Evolutionary conservation across 2,888 invertebrate genomes (phyloP), one percentile per base, ranked within the genome.

Genomic region (Himalopsyche japonica): DNA sequence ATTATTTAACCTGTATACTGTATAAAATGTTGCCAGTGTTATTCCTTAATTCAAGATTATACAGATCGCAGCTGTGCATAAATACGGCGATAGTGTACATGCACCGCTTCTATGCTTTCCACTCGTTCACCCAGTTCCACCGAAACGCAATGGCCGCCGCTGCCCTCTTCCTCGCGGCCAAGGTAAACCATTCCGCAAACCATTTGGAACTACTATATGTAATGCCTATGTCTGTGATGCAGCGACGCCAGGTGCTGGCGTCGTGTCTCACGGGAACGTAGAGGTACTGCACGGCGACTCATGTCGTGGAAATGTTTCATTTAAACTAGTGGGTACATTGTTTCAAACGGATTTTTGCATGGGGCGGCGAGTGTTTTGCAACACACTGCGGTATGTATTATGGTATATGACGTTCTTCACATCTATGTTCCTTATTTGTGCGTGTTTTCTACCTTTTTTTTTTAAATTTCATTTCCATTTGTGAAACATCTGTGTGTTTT

Each of bases 1-100:
- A 5, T 37, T 0, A 37, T 37, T 37, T 37, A 0, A 37, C 37
- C 7, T 8, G 37, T 37, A 37, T 37, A 1, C 7, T 8, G 37
- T 37, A 37, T 37, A 1, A 8, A 37, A 7, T 5, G 37, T 37
- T 37, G 8, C 3, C 37, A 37, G 10, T 37, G 37, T 37, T 37
- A 37, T 85, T 85, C 85, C 85, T 85, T 85, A 81, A 83, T 79
- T 5, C 20, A 32, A 15, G 10, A 43, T 6, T 12, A 34, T 20
- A 94, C 92, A 96, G 96, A 88, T 97, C 98, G 79, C 99, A 99
- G 92, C 92, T 99, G 92, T 99, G 99, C 91, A 99, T 99, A 91
- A 99, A 99, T 92, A 99, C 99, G 86, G 99, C 99, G 47, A 99
- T 99, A 89, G 99, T 99, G 83, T 99, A 99, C 89, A 98, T 99